Base-by-base conservation (phyloP, 2,888 invertebrate species). In the Keiferia lycopersicella region DNA sequence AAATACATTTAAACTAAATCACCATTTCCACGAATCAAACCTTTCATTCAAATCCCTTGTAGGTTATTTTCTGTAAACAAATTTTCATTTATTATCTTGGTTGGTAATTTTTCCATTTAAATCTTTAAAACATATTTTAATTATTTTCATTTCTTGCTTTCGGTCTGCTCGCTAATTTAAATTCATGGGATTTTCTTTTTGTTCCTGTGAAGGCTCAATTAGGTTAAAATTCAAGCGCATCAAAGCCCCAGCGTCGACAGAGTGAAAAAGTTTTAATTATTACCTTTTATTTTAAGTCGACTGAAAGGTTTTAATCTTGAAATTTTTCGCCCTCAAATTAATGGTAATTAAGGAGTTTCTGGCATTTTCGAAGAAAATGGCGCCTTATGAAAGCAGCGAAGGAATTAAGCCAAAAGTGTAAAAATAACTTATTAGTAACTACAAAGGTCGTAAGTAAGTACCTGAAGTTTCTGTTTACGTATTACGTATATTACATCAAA, bases 201-300 rank as follows among this genome's bases (percentile, higher is more conserved):
- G 30, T 53, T 62, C 14, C 64, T 62, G 50, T 57, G 59, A 64
- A 64, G 45, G 62, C 68, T 68, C 68, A 62, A 65, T 63, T 65
- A 66, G 66, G 64, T 16, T 22, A 58, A 68, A 66, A 65, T 68
- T 66, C 61, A 64, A 63, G 60, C 61, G 41, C 65, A 58, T 66
- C 66, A 62, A 63, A 65, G 64, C 39, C 53, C 62, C 62, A 30
- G 10, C 63, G 64, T 58, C 56, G 67, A 8, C 34, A 34, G 64
- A 71, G 69, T 69, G 65, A 70, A 70, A 72, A 72, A 74, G 66
- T 74, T 73, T 73, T 71, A 72, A 74, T 71, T 71, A 70, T 71
- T 68, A 66, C 71, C 70, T 71, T 68, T 69, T 69, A 64, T 65
- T 67, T 61, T 63, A 65, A 67, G 61, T 67, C 48, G 41, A 38